Evolutionary conservation across 2,113 vertebrate genomes (phyloP), one percentile per base, ranked within the genome.

Genomic region (western clawed frog (Xenopus tropicalis)): DNA sequence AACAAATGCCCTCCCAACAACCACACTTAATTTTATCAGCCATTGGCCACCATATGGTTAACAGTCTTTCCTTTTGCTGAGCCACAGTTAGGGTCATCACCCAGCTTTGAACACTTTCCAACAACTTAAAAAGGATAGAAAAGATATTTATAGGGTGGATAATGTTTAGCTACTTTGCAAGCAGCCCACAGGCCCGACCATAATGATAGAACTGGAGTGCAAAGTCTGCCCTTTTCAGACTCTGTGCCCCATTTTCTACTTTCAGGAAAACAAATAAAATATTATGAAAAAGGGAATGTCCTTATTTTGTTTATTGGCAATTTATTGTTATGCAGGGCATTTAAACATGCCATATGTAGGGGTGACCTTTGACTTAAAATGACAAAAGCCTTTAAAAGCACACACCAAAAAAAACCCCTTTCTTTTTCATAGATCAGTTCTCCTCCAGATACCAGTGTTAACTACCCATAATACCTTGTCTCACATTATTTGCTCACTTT

Each of bases 31-130:
- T 48, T 48, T 48, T 48, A 66, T 61, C 21, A 25, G 52, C 48
- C 46, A 17, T 14, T 14, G 12, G 37, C 19, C 54, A 51, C 44
- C 43, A 61, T 42, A 9, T 29, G 52, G 37, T 59, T 74, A 51
- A 59, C 29, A 17, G 51, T 61, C 56, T 42, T 48, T 51, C 23
- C 56, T 21, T 69, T 46, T 42, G 56, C 65, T 37, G 29, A 37
- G 29, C 29, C 29, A 37, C 29, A 14, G 14, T 68, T 42, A 23
- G 24, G 48, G 20, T 42, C 65, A 68, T 66, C 46, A 25, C 23
- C 42, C 29, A 20, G 65, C 66, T 76, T 68, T 76, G 23, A 74
- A 19, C 72, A 14, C 12, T 20, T 52, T 69, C 65, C 72, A 74
- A 62, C 24, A 72, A 66, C 22, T 67, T 19, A 21, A 21, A 58